Conservation (phyloP, 2,113 vertebrate genomes). For the Hippocampus comes region DNA sequence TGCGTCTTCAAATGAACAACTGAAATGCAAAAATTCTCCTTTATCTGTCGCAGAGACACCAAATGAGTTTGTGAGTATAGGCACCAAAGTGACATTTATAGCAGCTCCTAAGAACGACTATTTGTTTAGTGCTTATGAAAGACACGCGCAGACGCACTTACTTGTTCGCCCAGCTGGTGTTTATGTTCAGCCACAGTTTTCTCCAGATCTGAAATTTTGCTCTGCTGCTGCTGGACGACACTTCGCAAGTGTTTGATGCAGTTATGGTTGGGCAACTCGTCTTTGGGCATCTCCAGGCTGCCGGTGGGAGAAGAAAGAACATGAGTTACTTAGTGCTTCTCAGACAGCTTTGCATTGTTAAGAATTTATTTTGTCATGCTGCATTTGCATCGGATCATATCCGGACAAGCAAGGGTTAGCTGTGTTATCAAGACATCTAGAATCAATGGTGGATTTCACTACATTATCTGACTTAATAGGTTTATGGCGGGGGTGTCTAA, state of each 20-base stretch:
- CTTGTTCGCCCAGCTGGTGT: constrained; percentile 94
- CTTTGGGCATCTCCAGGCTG: constrained; percentile 98
- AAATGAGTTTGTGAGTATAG: neutral
- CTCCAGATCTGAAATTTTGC: constrained; percentile 90
- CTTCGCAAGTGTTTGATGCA: constrained; percentile 91
- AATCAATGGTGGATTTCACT: too few relatives aligned
- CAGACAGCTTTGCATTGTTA: neutral
- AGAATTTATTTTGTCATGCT: neutral
- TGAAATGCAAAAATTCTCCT: neutral
- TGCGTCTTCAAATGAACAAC: neutral
- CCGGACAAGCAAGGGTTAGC: neutral
- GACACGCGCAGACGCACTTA: constrained; percentile 40
- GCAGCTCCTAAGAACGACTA: too few relatives aligned
- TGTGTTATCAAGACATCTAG: neutral
- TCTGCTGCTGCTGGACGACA: constrained; percentile 92
- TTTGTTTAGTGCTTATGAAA: neutral
- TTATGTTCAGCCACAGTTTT: constrained; percentile 90
- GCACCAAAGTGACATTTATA: neutral
- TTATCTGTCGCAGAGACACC: too few relatives aligned
- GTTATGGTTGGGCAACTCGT: constrained; percentile 92
- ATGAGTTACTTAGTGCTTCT: neutral
- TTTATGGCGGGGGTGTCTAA: too few relatives aligned
- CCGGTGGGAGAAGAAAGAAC: neutral
- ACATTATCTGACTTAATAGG: neutral
- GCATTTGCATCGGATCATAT: neutral